Evolutionary conservation across 2,113 vertebrate genomes (phyloP).

Genomic region (Ancistrus triradiatus): DNA sequence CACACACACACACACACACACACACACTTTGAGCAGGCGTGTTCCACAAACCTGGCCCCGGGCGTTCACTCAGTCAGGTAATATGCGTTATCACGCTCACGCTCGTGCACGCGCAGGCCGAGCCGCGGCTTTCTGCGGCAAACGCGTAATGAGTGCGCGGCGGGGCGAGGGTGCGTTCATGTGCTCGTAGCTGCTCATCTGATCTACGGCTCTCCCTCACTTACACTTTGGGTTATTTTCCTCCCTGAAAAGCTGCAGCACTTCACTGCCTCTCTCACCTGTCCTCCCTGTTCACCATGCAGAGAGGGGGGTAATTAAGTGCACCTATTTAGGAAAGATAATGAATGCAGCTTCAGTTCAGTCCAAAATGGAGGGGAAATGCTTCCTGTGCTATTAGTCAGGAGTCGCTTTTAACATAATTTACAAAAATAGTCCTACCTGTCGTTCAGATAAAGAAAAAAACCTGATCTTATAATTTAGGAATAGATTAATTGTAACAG

Average conservation of each 20-base stretch:
- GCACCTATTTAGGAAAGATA: slow-evolving; percentile 12
- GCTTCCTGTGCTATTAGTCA: slow-evolving; percentile 24
- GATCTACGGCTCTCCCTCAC: not conserved
- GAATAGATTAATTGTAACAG: no score
- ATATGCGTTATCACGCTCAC: slow-evolving; percentile 30
- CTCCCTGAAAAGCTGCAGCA: slow-evolving; percentile 3
- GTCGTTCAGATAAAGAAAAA: not conserved
- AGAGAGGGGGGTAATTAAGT: slow-evolving; percentile 23
- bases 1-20: slow-evolving; percentile 44
- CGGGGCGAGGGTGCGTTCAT: no score
- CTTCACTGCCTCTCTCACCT: slow-evolving; percentile 4
- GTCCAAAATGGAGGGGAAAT: slow-evolving; percentile 28
- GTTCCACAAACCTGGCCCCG: slow-evolving; percentile 51
- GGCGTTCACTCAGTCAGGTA: slow-evolving; percentile 36
- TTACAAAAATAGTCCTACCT: not conserved
- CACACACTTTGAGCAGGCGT: slow-evolving; percentile 22
- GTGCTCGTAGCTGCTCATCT: not conserved
- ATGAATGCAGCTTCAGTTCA: slow-evolving; percentile 28
- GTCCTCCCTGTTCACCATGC: not conserved
- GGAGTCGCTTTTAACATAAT: not conserved
- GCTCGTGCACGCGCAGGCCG: slow-evolving; percentile 30
- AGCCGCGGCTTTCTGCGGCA: no score
- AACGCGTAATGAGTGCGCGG: no score
- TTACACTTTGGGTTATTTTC: no score
- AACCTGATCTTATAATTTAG: not conserved